A percentile compares a stretch with the other conserved stretches of the same genome.
Conservation (phyloP, 2,888 invertebrate genomes). For the Melieria crassipennis region DNA sequence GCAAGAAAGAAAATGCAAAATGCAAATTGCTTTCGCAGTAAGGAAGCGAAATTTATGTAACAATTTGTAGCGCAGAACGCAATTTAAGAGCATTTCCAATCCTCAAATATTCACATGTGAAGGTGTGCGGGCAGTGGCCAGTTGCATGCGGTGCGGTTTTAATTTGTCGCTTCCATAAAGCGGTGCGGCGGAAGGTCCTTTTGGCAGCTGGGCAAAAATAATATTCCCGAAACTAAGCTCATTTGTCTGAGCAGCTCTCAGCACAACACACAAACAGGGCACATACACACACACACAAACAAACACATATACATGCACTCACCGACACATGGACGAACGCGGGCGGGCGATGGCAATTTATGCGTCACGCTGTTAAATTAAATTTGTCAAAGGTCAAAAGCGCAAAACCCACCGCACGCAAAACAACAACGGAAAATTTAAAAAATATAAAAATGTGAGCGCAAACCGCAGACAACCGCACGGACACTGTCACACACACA, state of each 20-base stretch:
- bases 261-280: slow-evolving; percentile 48
- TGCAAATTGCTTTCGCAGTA: too few species aligned
- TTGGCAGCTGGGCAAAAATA: too few species aligned
- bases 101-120: too few species aligned
- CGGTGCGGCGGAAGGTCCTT: too few species aligned
- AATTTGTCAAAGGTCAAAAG: slow-evolving; percentile 13
- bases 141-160: too few species aligned
- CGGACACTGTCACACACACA: slow-evolving; percentile 19
- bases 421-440: background rate
- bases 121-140: too few species aligned
- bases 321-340: slow-evolving; percentile 4
- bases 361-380: slow-evolving; percentile 7
- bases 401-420: background rate
- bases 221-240: slow-evolving; percentile 5
- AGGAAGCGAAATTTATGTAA: too few species aligned
- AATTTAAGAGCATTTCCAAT: too few species aligned
- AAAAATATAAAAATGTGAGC: background rate
- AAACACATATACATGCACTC: background rate
- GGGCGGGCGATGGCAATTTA: slow-evolving; percentile 4
- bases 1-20: too few species aligned
- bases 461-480: slow-evolving; percentile 21
- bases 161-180: too few species aligned
- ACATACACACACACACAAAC: slow-evolving; percentile 24
- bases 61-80: too few species aligned
- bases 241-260: slow-evolving; percentile 29